A percentile compares a stretch with the other conserved stretches of the same genome.
These are phyloP conservation scores for Alces alces DNA, from an alignment of 2,113 vertebrate species.

Conservation along the genomic window DNA sequence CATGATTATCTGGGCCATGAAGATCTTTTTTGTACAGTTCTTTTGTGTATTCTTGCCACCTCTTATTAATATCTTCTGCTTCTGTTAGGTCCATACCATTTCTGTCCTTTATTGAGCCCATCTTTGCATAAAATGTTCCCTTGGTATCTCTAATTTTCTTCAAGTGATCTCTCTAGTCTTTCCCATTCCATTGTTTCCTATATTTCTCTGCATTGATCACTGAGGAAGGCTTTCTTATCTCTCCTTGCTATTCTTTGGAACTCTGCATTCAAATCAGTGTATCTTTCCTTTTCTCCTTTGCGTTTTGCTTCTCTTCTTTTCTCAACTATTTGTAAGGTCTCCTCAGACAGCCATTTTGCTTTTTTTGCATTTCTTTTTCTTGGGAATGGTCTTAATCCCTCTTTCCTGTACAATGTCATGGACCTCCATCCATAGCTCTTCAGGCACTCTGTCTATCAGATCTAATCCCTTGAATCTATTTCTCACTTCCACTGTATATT, in stretches of 20 bases:
- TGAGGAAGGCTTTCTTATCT: not conserved
- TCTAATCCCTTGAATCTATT: not conserved
- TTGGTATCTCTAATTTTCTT: too few relatives aligned
- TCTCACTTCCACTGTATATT: not conserved
- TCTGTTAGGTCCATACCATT: not conserved
- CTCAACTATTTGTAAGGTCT: not conserved
- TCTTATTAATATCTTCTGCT: not conserved
- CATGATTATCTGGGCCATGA: not conserved
- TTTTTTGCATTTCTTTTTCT: not conserved
- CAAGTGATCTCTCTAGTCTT: too few relatives aligned
- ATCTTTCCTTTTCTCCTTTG: not conserved
- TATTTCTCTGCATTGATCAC: too few relatives aligned
- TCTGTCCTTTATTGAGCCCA: not conserved
- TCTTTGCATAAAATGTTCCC: not conserved
- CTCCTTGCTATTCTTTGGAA: not conserved
- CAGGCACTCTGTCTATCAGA: not conserved
- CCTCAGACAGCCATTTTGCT: not conserved
- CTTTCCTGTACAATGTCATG: not conserved
- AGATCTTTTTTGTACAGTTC: not conserved
- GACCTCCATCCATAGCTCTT: not conserved
- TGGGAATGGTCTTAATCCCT: not conserved
- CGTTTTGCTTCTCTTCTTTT: not conserved
- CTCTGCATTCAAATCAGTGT: not conserved
- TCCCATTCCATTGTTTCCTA: too few relatives aligned
- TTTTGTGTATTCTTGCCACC: not conserved